phyloP scores from a whole-genome alignment of 2,888 invertebrate species.

The Nycteola revayana region DNA sequence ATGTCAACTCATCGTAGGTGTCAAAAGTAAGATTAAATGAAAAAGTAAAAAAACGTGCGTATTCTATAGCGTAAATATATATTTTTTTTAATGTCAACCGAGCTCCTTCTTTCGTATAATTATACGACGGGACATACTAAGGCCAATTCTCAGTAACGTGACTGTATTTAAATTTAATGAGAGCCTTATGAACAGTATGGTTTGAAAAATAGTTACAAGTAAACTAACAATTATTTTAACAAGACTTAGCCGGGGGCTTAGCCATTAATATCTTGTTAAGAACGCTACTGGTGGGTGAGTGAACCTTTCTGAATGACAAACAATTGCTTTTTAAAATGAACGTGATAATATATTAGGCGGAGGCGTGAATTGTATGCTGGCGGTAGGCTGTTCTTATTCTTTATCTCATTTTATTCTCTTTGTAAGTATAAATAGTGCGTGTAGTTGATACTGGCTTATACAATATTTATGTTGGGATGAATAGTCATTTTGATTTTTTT shows the following conservation, averaged over 20 bases:
- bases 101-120: too few species aligned
- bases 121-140: too few species aligned
- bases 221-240: constrained; percentile 42
- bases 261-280: constrained; percentile 40
- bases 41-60: too few species aligned
- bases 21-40: too few species aligned
- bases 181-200: constrained; percentile 39
- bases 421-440: too few species aligned
- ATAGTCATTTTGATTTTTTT: too few species aligned
- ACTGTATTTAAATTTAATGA: constrained; percentile 36
- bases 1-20: too few species aligned
- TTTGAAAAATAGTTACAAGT: constrained; percentile 40
- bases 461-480: too few species aligned
- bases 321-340: constrained; percentile 11
- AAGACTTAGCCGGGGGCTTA: constrained; percentile 31
- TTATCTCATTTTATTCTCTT: too few species aligned
- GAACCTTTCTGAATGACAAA: constrained; percentile 20
- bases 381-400: background rate
- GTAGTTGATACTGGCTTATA: too few species aligned
- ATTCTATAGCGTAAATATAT: too few species aligned
- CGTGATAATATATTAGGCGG: constrained; percentile 8
- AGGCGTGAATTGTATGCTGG: constrained; percentile 2
- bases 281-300: constrained; percentile 33
- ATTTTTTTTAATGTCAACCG: too few species aligned
- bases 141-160: background rate